phyloP scores from a whole-genome alignment of 2,888 invertebrate species.

The Anarsia innoxiella region DNA sequence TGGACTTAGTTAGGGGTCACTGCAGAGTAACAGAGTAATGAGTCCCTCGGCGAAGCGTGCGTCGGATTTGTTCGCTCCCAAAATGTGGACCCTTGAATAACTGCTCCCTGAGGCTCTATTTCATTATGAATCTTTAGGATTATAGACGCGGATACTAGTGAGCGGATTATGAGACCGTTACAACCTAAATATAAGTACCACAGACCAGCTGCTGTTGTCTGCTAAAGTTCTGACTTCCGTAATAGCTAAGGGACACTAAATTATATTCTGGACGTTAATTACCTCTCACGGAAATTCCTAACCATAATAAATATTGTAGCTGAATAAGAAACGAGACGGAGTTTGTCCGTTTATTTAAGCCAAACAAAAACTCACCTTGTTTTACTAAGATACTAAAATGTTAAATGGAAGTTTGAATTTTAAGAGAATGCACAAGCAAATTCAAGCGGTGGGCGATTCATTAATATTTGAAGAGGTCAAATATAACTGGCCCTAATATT shows the following conservation, averaged over 20 bases:
- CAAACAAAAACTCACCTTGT: background rate
- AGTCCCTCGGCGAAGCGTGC: slow-evolving; percentile 13
- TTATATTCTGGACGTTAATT: no score
- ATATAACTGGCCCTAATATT: background rate
- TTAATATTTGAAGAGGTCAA: slow-evolving; percentile 3
- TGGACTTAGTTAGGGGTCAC: slow-evolving; percentile 1
- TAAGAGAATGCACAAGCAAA: slow-evolving; percentile 1
- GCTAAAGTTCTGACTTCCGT: no score
- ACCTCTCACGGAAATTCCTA: no score
- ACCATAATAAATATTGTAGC: no score
- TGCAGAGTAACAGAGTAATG: slow-evolving; percentile 11
- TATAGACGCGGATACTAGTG: background rate
- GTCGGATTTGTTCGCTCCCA: slow-evolving; percentile 9
- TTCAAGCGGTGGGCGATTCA: background rate
- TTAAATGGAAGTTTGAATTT: no score
- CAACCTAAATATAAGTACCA: no score
- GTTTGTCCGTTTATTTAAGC: background rate
- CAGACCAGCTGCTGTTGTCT: no score
- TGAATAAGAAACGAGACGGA: no score
- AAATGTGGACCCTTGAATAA: slow-evolving; percentile 16
- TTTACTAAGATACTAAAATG: background rate
- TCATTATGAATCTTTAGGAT: slow-evolving; percentile 19
- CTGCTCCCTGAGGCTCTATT: slow-evolving; percentile 16
- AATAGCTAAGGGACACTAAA: no score
- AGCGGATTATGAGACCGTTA: background rate